These are phyloP conservation scores for Himalopsyche anomala DNA, from an alignment of 2,888 invertebrate species.

Conservation along the genomic window DNA sequence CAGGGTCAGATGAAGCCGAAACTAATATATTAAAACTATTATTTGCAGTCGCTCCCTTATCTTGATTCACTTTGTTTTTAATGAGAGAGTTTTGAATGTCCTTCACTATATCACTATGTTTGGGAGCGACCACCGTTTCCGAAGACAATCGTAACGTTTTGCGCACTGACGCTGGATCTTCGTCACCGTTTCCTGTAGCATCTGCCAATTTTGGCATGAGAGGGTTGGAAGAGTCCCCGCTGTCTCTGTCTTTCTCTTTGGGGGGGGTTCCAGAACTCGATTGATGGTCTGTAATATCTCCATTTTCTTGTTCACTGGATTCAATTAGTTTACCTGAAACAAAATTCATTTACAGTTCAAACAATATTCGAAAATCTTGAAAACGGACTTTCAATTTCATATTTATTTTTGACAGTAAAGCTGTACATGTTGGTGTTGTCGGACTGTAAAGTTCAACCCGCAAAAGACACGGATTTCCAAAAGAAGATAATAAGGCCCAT, in stretches of 20 bases:
- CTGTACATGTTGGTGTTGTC: no score
- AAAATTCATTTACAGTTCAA: constrained; percentile 59
- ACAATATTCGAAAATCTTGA: constrained; percentile 3
- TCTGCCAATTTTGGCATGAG: neutral
- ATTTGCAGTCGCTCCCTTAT: constrained; percentile 72
- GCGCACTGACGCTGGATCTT: constrained; percentile 68
- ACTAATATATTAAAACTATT: constrained; percentile 57
- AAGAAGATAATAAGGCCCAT: no score
- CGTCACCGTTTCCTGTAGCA: constrained; percentile 9
- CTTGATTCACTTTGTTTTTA: constrained; percentile 75
- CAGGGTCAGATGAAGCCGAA: constrained; percentile 48
- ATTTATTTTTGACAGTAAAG: no score
- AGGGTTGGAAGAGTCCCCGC: constrained; percentile 43
- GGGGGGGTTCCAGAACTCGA: constrained; percentile 73
- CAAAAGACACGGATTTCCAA: no score
- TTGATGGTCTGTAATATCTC: constrained; percentile 76
- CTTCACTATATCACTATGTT: constrained; percentile 75
- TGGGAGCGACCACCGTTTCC: constrained; percentile 68
- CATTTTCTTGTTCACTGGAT: constrained; percentile 74
- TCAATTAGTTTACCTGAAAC: constrained; percentile 79
- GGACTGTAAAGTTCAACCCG: no score
- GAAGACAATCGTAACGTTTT: constrained; percentile 74
- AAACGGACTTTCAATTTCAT: no score
- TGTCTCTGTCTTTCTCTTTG: constrained; percentile 62
- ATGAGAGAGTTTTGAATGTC: constrained; percentile 76